Evolutionary conservation across 2,888 invertebrate genomes (phyloP), one percentile per base, ranked within the genome.

Genomic region (Diploptera punctata): DNA sequence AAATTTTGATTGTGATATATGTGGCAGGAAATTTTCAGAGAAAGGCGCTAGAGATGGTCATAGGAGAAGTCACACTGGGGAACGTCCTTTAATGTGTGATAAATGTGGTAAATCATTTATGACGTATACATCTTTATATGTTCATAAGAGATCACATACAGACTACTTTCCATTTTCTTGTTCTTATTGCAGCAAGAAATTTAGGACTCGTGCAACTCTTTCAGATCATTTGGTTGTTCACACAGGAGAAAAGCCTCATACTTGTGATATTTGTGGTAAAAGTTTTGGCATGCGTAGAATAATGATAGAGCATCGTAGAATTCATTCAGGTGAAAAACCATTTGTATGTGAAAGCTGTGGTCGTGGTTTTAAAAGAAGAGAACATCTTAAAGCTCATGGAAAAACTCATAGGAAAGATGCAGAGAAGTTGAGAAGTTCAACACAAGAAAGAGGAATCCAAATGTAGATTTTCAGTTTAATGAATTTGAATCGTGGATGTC

Each of bases 91-190:
- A 65, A 72, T 79, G 29, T 88, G 87, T 77, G 81, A 82, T 7
- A 80, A 80, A 7, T 88, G 88, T 77, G 79, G 80, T 1, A 84
- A 83, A 67, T 79, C 87, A 0, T 90, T 90, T 81, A 88, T 88
- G 72, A 90, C 90, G 79, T 88, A 88, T 77, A 89, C 89, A 0
- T 87, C 89, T 0, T 80, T 90, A 54, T 88, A 89, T 80, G 88
- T 88, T 21, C 90, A 90, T 78, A 83, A 86, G 62, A 85, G 87
- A 47, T 87, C 87, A 5, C 90, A 90, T 80, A 83, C 83, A 43
- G 83, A 86, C 83, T 26, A n/a, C 10, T 57, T 68, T 38, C 57
- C 68, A 33, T 52, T 68, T 19, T 10, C 24, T 10, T 91, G 90
- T 80, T 83, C 83, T 0, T 86, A 87, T 75, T 90, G 90, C 78